phyloP scores from a whole-genome alignment of 2,113 vertebrate species.

The Choloepus hoffmanni region DNA sequence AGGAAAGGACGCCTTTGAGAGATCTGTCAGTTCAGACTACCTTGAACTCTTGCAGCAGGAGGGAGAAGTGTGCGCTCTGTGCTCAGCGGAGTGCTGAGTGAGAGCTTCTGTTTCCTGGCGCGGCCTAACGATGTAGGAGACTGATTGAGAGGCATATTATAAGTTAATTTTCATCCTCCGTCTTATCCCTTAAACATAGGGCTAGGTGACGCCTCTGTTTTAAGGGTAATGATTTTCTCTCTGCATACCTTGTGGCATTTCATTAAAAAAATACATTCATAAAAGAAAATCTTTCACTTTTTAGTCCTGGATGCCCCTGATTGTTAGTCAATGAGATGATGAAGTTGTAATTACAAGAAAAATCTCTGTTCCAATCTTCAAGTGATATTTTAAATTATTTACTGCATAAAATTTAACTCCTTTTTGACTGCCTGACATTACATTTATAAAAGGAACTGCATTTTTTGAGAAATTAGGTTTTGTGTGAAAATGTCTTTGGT shows the following conservation, averaged over 20 bases:
- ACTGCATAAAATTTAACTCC: constrained; percentile 56
- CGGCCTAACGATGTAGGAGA: neutral
- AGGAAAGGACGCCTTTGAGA: constrained; percentile 1
- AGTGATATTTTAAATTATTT: constrained; percentile 65
- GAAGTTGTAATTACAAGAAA: constrained; percentile 57
- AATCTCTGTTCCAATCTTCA: constrained; percentile 35
- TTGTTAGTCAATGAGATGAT: constrained; percentile 33
- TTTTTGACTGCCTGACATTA: neutral
- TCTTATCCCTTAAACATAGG: neutral
- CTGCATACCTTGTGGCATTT: constrained; percentile 22
- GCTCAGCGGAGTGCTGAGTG: neutral
- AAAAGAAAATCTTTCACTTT: constrained; percentile 48
- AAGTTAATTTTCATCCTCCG: neutral
- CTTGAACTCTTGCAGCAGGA: neutral
- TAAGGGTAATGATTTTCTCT: constrained; percentile 42
- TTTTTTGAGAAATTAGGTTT: constrained; percentile 63
- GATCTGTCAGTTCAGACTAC: neutral
- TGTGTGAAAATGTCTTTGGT: constrained; percentile 47
- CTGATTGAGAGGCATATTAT: neutral
- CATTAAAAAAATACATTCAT: constrained; percentile 33
- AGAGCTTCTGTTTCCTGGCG: neutral
- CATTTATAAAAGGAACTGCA: constrained; percentile 52
- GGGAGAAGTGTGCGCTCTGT: neutral
- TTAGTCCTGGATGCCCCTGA: constrained; percentile 1
- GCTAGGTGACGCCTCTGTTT: neutral